Conservation (phyloP, 2,113 vertebrate genomes). For the Megalops atlanticus region DNA sequence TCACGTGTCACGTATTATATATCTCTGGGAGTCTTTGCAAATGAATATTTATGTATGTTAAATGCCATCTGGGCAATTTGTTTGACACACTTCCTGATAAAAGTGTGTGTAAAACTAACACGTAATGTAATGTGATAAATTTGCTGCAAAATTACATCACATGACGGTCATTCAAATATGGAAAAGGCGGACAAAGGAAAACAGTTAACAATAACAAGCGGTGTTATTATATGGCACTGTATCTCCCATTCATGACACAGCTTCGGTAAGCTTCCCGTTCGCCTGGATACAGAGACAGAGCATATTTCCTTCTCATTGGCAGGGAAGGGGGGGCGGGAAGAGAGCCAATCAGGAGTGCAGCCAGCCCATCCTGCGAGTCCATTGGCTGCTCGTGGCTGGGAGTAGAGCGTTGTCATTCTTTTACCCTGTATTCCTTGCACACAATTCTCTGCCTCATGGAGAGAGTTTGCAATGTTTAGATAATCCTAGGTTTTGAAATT, state of each 20-base stretch:
- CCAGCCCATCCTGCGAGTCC: constrained; percentile 40
- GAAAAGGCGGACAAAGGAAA: neutral
- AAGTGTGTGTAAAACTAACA: too few species aligned
- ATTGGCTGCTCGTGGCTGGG: constrained; percentile 64
- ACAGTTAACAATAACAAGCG: constrained; percentile 10
- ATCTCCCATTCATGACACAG: constrained; percentile 53
- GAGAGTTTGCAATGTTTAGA: too few species aligned
- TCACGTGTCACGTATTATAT: neutral
- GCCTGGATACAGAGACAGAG: constrained; percentile 71
- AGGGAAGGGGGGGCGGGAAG: constrained; percentile 53
- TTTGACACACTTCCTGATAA: neutral
- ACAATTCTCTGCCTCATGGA: neutral
- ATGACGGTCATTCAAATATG: neutral
- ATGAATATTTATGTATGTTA: neutral
- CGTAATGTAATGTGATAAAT: neutral
- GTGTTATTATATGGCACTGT: constrained; percentile 43
- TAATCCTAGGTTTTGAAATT: neutral
- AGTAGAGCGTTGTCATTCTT: constrained; percentile 65
- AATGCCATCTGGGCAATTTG: neutral
- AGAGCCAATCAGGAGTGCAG: constrained; percentile 60
- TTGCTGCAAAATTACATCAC: neutral
- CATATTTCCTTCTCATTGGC: constrained; percentile 62
- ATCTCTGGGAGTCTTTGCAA: neutral
- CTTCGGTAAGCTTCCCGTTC: constrained; percentile 48
- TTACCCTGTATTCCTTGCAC: constrained; percentile 46